phyloP scores from a whole-genome alignment of 2,113 vertebrate genomes.

The Podiceps cristatus region DNA sequence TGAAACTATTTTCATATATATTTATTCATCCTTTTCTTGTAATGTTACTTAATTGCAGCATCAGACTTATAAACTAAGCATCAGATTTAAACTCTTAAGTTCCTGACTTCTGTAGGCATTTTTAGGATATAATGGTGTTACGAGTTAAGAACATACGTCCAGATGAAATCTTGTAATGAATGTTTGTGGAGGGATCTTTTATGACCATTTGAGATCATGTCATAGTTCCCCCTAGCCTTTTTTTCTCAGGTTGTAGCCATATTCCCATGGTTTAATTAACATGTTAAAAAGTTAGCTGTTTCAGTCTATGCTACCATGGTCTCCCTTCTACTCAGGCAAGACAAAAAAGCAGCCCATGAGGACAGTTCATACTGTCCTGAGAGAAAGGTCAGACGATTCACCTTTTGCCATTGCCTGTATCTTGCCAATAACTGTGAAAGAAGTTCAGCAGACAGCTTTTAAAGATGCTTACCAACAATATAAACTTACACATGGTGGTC shows the following conservation, averaged over 20 bases:
- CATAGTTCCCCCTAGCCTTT: too few relatives aligned
- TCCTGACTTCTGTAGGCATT: not conserved
- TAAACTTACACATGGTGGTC: not conserved
- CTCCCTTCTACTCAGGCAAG: not conserved
- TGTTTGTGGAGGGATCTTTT: not conserved
- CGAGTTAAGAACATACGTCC: not conserved
- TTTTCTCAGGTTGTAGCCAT: not conserved
- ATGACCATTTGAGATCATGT: not conserved
- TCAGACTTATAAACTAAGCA: not conserved
- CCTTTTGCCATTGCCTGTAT: not conserved
- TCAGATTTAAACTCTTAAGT: not conserved
- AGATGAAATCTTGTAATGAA: not conserved
- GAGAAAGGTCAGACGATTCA: not conserved
- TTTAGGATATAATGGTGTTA: not conserved
- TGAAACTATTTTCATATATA: not conserved
- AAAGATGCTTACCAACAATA: not conserved
- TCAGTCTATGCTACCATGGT: not conserved
- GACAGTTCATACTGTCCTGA: not conserved
- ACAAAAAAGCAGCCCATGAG: not conserved
- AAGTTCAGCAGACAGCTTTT: not conserved
- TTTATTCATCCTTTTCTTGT: not conserved
- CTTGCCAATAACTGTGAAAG: not conserved
- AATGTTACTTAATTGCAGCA: not conserved
- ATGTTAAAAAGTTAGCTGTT: not conserved
- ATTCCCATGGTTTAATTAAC: not conserved